Percentiles rank a stretch among this genome's conserved stretches.
Conservation (phyloP, 1,140 invertebrate species). For the Lysiphlebus fabarum region DNA sequence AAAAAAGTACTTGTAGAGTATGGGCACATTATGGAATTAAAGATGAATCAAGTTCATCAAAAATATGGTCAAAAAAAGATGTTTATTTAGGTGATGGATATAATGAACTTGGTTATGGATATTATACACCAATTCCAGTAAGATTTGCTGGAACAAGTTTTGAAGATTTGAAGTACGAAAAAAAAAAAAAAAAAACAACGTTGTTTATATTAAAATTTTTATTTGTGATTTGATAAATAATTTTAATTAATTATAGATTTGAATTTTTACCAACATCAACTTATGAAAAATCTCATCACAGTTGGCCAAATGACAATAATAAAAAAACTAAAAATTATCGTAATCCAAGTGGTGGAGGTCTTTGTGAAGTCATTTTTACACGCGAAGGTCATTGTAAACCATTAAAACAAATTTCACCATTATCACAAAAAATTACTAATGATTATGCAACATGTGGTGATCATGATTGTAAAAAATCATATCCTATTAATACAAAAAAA, state of each 20-base stretch:
- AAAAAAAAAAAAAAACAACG: not conserved
- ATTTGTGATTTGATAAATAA: too few species aligned
- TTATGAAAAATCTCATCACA: conserved; percentile 21
- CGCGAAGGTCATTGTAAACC: conserved; percentile 15
- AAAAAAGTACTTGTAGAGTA: conserved; percentile 21
- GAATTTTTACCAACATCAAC: not conserved
- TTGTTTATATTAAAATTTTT: too few species aligned
- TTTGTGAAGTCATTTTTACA: conserved; percentile 36
- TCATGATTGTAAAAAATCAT: not conserved
- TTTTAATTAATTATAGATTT: too few species aligned
- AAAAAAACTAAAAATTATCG: not conserved
- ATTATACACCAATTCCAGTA: conserved; percentile 36
- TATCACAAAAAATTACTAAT: not conserved
- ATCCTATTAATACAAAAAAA: not conserved
- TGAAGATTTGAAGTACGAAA: conserved; percentile 18
- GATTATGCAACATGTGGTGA: not conserved
- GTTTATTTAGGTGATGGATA: conserved; percentile 37
- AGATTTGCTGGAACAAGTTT: conserved; percentile 34
- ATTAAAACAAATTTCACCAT: not conserved
- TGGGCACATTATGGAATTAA: conserved; percentile 35
- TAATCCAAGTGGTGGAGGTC: conserved; percentile 18
- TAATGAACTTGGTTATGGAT: conserved; percentile 33
- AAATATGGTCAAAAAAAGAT: conserved; percentile 37
- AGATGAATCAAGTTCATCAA: conserved; percentile 25
- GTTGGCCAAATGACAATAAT: conserved; percentile 28